Evolutionary conservation across 2,113 vertebrate genomes (phyloP), one percentile per base, ranked within the genome.

Genomic region (Calidris pygmaea): DNA sequence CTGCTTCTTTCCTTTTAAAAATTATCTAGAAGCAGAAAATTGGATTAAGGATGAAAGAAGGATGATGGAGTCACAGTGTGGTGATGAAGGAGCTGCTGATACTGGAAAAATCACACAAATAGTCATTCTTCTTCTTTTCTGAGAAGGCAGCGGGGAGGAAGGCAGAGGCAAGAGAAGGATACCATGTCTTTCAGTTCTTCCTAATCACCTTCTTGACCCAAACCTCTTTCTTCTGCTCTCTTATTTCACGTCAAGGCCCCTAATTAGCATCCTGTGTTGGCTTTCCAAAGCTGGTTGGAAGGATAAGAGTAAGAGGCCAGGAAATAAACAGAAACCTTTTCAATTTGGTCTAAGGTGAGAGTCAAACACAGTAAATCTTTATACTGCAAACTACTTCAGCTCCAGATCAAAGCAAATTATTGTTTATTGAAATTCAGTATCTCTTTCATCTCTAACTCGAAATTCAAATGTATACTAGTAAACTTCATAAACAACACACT

Each of bases 111-210:
- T 37, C 58, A 32, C 17, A 58, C 7, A 62, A 58, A 39, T 45
- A 1, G 2, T 50, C 7, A 63, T 41, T 53, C 7, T 35, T 59
- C 27, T 60, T 48, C 52, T 55, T 9, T 52, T 73, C 18, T 12
- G 70, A 35, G 29, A 63, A 72, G 15, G 5, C 3, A 7, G 3
- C 2, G 2, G 16, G 29, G 3, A 21, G 53, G 7, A n/a, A 3
- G 4, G 50, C 16, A 56, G 8, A 43, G 4, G 4, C 17, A 2
- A 68, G 16, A 37, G 56, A 62, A 90, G 16, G 32, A 50, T 82
- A 71, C 6, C 1, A 9, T 50, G 21, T 58, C 56, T 86, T 68
- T 86, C n/a, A 55, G 5, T 10, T 88, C 27, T 60, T 92, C 15
- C 30, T 71, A 70, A 71, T 80, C 18, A 58, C 21, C 52, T 39